These are phyloP conservation scores for Isotomurus palustris DNA, from an alignment of 2,888 invertebrate species.

Conservation along the genomic window DNA sequence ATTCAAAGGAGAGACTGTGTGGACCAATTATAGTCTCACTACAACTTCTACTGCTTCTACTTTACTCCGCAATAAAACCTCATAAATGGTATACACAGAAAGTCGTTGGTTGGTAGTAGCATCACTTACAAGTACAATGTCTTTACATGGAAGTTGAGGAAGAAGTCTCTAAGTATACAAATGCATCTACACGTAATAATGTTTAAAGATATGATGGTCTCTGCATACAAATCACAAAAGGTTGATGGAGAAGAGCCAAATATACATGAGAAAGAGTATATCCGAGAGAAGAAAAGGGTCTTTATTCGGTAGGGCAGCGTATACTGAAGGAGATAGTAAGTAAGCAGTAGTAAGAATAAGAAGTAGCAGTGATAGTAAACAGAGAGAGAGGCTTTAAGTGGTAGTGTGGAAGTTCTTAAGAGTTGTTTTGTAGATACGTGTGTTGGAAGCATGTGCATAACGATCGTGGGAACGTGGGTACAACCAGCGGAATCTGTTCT, in stretches of 20 bases:
- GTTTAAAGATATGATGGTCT: background rate
- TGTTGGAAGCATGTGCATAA: slow-evolving; percentile 41
- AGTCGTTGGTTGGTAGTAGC: background rate
- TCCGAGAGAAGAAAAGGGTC: too few species aligned
- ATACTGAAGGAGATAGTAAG: too few species aligned
- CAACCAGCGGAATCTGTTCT: slow-evolving; percentile 38
- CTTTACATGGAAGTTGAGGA: background rate
- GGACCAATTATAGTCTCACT: slow-evolving; percentile 13
- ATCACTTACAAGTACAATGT: background rate
- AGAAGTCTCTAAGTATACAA: background rate
- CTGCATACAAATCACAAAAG: slow-evolving; percentile 9
- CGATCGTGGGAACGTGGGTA: slow-evolving; percentile 43
- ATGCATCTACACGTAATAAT: too few species aligned
- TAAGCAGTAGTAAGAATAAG: too few species aligned
- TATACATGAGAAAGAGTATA: too few species aligned
- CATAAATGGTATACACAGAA: too few species aligned
- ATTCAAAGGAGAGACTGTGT: too few species aligned
- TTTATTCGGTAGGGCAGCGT: too few species aligned
- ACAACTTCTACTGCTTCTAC: too few species aligned
- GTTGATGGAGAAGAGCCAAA: background rate
- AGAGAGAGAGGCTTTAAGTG: too few species aligned
- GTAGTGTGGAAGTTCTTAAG: slow-evolving; percentile 27
- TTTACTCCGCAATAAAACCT: too few species aligned
- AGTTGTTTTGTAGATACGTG: slow-evolving; percentile 38
- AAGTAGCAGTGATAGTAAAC: too few species aligned